A percentile compares a stretch with the other conserved stretches of the same genome.
phyloP scores from a whole-genome alignment of 2,113 vertebrate genomes.

The Vicugna pacos region DNA sequence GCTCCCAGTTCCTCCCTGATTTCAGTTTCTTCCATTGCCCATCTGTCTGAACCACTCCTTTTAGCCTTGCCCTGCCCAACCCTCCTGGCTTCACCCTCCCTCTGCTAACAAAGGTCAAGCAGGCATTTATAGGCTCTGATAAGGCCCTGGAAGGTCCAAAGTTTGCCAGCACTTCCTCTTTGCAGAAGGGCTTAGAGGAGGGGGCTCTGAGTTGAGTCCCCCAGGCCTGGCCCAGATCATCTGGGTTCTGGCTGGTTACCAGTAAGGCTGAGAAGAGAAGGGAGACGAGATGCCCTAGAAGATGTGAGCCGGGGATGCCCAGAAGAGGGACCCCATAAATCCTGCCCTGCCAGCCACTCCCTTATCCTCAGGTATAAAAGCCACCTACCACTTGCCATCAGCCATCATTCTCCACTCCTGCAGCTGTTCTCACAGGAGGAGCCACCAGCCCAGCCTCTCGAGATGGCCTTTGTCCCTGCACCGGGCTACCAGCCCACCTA shows the following conservation, averaged over 20 bases:
- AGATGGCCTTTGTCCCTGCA: conserved; percentile 86
- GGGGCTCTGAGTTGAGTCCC: not conserved
- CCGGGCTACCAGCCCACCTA: conserved; percentile 91
- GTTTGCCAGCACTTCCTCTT: conserved; percentile 46
- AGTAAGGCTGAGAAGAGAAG: not conserved
- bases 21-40: not conserved
- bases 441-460: not conserved
- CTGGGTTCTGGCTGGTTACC: not conserved
- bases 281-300: not conserved
- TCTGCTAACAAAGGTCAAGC: conserved; percentile 41
- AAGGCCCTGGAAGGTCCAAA: not conserved
- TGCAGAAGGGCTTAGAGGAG: not conserved
- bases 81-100: not conserved
- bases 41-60: conserved; percentile 11
- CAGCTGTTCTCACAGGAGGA: not conserved
- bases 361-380: conserved; percentile 60
- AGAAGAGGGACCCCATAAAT: not conserved
- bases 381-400: not conserved
- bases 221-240: not conserved
- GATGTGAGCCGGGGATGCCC: not conserved
- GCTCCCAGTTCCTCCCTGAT: not conserved
- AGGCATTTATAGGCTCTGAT: conserved; percentile 49
- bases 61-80: conserved; percentile 26
- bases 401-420: not conserved
- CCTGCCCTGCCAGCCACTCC: conserved; percentile 22